Conservation (phyloP, 2,888 invertebrate genomes). For the Cephus pulcher region DNA sequence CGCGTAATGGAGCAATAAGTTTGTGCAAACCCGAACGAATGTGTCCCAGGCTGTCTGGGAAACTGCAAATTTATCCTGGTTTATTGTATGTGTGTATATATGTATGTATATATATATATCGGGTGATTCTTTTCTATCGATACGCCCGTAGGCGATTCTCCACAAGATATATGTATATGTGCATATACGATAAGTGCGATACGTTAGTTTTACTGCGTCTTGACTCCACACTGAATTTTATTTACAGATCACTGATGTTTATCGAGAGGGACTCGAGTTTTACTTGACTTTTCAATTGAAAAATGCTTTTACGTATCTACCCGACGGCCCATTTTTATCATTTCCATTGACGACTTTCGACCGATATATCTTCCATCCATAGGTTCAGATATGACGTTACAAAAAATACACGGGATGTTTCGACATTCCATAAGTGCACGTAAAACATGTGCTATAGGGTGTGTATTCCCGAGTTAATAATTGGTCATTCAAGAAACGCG, state of each 20-base stretch:
- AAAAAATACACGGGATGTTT: background rate
- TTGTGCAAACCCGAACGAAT: background rate
- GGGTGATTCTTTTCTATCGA: background rate
- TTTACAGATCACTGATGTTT: background rate
- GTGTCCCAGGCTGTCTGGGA: background rate
- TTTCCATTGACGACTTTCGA: background rate
- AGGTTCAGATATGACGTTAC: background rate
- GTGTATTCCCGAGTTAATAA: background rate
- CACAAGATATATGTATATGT: background rate
- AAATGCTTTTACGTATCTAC: constrained; percentile 1
- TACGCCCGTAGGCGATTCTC: background rate
- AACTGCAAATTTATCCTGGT: background rate
- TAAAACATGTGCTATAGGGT: background rate
- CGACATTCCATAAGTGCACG: background rate
- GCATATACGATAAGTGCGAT: background rate
- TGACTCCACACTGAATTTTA: background rate
- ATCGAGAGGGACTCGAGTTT: background rate
- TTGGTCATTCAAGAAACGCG: background rate
- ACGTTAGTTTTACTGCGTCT: background rate
- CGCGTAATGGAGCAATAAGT: background rate
- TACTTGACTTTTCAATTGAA: background rate
- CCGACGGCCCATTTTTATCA: constrained; percentile 17
- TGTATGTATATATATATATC: background rate
- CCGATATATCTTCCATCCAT: background rate
- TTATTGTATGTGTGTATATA: background rate